Evolutionary conservation across 1,140 invertebrate genomes (phyloP).

Genomic region (Polypedilum vanderplanki): DNA sequence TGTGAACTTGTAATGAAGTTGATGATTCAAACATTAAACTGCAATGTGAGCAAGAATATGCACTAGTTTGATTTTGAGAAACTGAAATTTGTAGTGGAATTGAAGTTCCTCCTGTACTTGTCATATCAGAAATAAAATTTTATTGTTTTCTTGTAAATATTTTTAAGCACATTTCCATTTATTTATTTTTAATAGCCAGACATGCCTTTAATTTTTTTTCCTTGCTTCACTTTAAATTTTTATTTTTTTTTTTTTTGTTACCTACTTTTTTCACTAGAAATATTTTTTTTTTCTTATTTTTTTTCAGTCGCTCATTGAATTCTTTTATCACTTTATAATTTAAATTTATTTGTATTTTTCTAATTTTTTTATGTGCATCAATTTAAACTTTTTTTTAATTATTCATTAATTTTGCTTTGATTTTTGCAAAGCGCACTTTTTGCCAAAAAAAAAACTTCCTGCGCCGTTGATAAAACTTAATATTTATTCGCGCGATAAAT

Average conservation of each 20-base stretch:
- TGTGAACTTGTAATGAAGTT: slow-evolving; percentile 30
- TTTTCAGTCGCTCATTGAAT: slow-evolving; percentile 17
- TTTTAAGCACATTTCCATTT: slow-evolving; percentile 26
- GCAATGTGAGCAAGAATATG: slow-evolving; percentile 27
- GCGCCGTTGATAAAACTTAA: not conserved
- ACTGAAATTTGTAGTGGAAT: not conserved
- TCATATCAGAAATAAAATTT: not conserved
- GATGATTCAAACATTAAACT: slow-evolving; percentile 27
- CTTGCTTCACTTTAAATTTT: not conserved
- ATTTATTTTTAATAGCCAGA: not conserved
- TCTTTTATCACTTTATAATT: slow-evolving; percentile 27
- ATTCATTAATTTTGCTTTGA: not conserved
- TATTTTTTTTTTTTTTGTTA: slow-evolving; percentile 9
- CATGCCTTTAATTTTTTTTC: not conserved
- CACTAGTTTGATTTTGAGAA: slow-evolving; percentile 24
- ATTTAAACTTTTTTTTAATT: not conserved
- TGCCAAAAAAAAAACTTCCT: not conserved
- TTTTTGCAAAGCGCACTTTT: not conserved
- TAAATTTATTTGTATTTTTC: not conserved
- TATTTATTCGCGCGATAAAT: slow-evolving; percentile 18
- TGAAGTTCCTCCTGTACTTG: slow-evolving; percentile 29
- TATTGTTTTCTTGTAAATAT: not conserved
- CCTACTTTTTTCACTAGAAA: not conserved
- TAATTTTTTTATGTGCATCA: not conserved
- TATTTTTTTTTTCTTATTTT: not conserved